A percentile compares a stretch with the other conserved stretches of the same genome.
phyloP scores from a whole-genome alignment of 2,113 vertebrate species.

The Grammomys dolichurus region DNA sequence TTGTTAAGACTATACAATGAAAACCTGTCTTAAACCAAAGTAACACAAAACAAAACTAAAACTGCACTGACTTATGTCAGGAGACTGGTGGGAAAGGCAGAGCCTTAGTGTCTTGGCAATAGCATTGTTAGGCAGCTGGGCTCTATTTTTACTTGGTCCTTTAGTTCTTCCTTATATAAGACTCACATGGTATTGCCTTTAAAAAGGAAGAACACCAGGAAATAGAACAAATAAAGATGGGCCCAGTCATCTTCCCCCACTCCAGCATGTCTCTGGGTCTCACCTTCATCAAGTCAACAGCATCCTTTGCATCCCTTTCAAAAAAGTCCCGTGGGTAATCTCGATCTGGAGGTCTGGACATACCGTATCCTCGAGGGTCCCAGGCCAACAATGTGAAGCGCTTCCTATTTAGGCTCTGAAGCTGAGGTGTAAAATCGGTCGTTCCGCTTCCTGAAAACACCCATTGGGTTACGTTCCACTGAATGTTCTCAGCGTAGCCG shows the following conservation, averaged over 20 bases:
- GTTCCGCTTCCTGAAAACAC: constrained; percentile 89
- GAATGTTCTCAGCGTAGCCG: not conserved
- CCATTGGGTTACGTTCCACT: not conserved
- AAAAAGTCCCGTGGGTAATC: constrained; percentile 94
- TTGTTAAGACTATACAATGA: not conserved
- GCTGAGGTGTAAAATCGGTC: constrained; percentile 94
- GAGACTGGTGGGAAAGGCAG: not conserved
- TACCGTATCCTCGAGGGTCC: constrained; percentile 95
- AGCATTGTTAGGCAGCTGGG: not conserved
- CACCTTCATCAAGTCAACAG: constrained; percentile 95
- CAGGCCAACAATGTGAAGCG: constrained; percentile 92
- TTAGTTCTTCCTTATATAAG: not conserved
- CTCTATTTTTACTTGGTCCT: not conserved
- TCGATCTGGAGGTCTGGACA: constrained; percentile 92
- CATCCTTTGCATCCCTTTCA: constrained; percentile 95
- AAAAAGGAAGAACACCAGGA: not conserved
- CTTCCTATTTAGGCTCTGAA: constrained; percentile 90
- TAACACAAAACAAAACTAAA: not conserved
- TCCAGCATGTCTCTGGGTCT: not conserved
- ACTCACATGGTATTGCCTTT: not conserved
- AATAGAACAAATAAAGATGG: not conserved
- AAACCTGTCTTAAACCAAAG: not conserved
- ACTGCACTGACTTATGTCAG: not conserved
- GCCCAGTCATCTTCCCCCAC: not conserved
- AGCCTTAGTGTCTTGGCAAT: not conserved